Conservation (phyloP, 2,797 vertebrate species). For the Phoxinus dragarum region DNA sequence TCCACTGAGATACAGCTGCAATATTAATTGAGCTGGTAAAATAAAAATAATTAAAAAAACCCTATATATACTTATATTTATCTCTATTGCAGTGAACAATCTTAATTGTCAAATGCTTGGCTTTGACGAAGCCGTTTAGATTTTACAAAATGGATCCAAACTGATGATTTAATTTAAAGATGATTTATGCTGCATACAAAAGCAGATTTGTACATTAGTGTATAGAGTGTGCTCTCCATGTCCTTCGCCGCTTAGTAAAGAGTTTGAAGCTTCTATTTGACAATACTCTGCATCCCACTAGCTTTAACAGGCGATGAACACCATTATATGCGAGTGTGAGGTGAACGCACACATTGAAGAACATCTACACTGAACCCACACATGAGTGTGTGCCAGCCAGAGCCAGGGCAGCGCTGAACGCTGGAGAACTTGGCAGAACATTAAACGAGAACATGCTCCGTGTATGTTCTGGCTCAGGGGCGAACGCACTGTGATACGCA, state of each 20-base stretch:
- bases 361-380: slow-evolving; percentile 61
- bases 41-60: background rate
- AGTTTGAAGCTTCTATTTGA: slow-evolving; percentile 71
- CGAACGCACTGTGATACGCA: slow-evolving; percentile 57
- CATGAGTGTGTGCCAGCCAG: slow-evolving; percentile 61
- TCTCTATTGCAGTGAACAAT: background rate
- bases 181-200: slow-evolving; percentile 10
- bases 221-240: background rate
- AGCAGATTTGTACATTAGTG: slow-evolving; percentile 13
- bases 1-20: background rate
- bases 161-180: slow-evolving; percentile 19
- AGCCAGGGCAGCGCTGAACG: slow-evolving; percentile 57
- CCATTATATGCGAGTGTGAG: slow-evolving; percentile 3
- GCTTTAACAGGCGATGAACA: slow-evolving; percentile 62
- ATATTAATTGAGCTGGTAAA: background rate
- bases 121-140: slow-evolving; percentile 49
- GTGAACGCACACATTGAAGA: slow-evolving; percentile 15
- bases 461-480: slow-evolving; percentile 64
- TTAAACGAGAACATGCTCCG: slow-evolving; percentile 67
- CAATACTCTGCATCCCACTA: slow-evolving; percentile 69
- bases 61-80: background rate
- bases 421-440: slow-evolving; percentile 70
- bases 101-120: background rate
- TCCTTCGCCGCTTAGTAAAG: slow-evolving; percentile 57
- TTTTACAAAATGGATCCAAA: slow-evolving; percentile 57